phyloP scores from a whole-genome alignment of 2,113 vertebrate species.

The Onychostoma macrolepis region DNA sequence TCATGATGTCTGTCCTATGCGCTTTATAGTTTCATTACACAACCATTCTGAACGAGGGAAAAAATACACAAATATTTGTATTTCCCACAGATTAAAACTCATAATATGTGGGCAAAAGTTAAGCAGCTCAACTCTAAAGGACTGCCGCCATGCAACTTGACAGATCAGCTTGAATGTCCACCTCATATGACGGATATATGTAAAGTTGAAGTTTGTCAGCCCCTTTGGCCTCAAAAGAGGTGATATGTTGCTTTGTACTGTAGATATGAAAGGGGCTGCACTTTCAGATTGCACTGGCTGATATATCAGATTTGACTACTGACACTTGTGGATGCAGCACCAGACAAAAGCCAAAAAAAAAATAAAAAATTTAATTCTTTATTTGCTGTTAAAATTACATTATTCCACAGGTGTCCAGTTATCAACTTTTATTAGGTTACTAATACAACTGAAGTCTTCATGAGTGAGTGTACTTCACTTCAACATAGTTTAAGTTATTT shows the following conservation, averaged over 20 bases:
- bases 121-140: constrained; percentile 22
- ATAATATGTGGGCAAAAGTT: constrained; percentile 35
- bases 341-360: background rate
- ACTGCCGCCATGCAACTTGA: constrained; percentile 14
- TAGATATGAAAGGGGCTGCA: background rate
- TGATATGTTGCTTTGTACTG: background rate
- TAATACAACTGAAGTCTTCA: background rate
- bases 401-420: background rate
- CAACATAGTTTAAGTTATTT: too few species aligned
- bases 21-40: constrained; percentile 43
- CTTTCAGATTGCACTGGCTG: background rate
- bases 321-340: background rate
- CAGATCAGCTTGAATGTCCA: background rate
- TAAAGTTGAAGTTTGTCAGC: background rate
- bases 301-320: background rate
- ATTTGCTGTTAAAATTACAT: background rate
- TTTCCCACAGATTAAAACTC: constrained; percentile 37
- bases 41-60: constrained; percentile 5
- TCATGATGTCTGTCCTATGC: constrained; percentile 30
- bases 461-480: background rate
- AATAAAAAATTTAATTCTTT: background rate
- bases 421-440: background rate
- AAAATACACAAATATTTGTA: constrained; percentile 56
- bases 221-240: background rate
- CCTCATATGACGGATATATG: background rate